phyloP scores from a whole-genome alignment of 1,140 invertebrate species.

The Bombus consobrinus region DNA sequence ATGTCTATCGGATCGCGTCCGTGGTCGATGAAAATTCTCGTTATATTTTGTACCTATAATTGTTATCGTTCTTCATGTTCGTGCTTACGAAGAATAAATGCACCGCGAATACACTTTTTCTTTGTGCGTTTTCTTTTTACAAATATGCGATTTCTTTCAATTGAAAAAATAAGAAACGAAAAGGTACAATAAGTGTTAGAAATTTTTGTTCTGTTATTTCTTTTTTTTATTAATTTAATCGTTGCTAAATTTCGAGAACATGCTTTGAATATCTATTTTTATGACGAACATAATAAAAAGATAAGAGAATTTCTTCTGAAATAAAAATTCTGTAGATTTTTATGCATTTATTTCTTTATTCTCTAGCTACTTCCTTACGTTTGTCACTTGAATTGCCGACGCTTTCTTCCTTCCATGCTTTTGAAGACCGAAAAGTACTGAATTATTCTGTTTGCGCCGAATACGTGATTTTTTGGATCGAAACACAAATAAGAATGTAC shows the following conservation, averaged over 20 bases:
- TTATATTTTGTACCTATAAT: background rate
- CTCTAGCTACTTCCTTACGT: too few relatives aligned
- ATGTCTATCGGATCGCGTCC: background rate
- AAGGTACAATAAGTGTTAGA: background rate
- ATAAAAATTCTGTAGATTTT: too few relatives aligned
- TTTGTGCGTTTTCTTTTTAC: background rate
- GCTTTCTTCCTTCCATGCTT: too few relatives aligned
- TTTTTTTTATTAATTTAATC: background rate
- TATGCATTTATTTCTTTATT: too few relatives aligned
- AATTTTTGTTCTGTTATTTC: background rate
- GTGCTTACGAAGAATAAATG: background rate
- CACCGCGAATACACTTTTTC: background rate
- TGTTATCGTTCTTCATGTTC: background rate
- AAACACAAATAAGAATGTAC: background rate
- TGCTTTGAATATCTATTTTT: too few relatives aligned
- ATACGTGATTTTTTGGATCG: background rate
- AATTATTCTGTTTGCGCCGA: background rate
- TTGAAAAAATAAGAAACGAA: background rate
- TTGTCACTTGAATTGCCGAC: too few relatives aligned
- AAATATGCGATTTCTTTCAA: background rate
- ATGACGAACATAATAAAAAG: too few relatives aligned
- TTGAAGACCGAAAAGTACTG: background rate
- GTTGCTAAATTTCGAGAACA: background rate
- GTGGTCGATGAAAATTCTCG: background rate
- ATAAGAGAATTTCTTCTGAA: too few relatives aligned